Evolutionary conservation across 2,888 invertebrate genomes (phyloP), one percentile per base, ranked within the genome.

Genomic region (Aporophyla lueneburgensis): DNA sequence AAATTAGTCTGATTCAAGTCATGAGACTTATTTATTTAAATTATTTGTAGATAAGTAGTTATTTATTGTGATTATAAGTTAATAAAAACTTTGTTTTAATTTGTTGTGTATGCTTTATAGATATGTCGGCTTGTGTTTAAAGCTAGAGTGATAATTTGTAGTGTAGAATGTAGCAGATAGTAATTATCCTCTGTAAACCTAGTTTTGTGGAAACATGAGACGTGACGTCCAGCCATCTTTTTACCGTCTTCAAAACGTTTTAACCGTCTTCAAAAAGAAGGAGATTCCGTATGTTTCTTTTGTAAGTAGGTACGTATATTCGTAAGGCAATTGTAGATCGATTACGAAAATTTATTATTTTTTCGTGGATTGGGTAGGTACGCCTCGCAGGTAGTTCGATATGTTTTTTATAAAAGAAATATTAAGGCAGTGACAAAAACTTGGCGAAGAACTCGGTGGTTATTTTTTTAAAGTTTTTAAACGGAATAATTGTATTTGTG

Each of bases 1-100:
- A 86, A 90, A 88, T 90, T 90, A 93, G 93, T 93, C 92, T 91
- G 91, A 87, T 69, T 72, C 71, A 89, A 88, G 88, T 89, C 86
- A 84, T 78, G 80, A 74, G 73, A 89, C 83, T 81, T 90, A 89
- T 88, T 86, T 91, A 87, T 89, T 90, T 90, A 87, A 82, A 74
- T 85, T 83, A 87, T 85, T 84, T 80, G 63, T 83, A 78, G 75
- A 53, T 90, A 88, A 80, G 80, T 86, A 86, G 84, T 83, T 84
- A 77, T 85, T 87, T 87, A 81, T 85, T 85, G 71, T 86, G 79
- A 81, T 82, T 80, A 76, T 86, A 87, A 82, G 68, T 61, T 71
- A 83, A 87, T 85, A 84, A 87, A 84, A 67, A 76, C 70, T 56
- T 81, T 78, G 65, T 83, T 71, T 62, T 76, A 72, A 78, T 65